Evolutionary conservation across 2,797 vertebrate genomes (phyloP).

Genomic region (Sus cebifrons): DNA sequence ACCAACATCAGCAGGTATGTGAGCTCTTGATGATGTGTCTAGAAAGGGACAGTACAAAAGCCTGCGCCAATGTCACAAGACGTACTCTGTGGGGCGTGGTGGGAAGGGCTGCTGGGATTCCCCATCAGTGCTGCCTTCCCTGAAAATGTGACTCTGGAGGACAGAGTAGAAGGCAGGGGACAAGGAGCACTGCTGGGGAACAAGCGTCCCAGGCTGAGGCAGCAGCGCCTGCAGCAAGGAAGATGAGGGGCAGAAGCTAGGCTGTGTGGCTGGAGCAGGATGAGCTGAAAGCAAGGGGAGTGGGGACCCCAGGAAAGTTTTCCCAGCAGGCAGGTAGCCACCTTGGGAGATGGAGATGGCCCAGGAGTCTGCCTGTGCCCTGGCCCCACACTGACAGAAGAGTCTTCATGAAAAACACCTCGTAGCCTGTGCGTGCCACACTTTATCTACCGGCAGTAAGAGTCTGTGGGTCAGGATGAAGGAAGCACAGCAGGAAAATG

Average conservation of each 20-base stretch:
- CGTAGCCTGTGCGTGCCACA: fast-evolving
- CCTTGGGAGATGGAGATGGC: not conserved
- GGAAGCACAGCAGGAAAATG: fast-evolving
- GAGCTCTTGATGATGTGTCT: not conserved
- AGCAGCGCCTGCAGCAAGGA: not conserved
- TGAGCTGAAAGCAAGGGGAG: fast-evolving
- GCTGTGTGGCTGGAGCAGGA: not conserved
- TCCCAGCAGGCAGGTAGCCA: not conserved
- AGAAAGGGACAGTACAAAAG: fast-evolving
- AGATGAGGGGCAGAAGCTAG: not conserved
- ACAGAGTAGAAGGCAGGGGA: not conserved
- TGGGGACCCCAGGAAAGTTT: not conserved
- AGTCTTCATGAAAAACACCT: fast-evolving
- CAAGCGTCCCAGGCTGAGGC: not conserved
- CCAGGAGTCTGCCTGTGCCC: not conserved
- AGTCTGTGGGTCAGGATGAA: fast-evolving
- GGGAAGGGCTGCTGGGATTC: not conserved
- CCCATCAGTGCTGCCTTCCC: not conserved
- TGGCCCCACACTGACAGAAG: not conserved
- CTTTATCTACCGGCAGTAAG: not conserved
- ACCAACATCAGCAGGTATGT: not conserved
- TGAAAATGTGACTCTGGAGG: not conserved
- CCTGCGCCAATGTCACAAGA: fast-evolving
- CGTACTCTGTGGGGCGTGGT: not conserved
- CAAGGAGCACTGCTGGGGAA: fast-evolving